Evolutionary conservation across 2,888 invertebrate species (phyloP).

Genomic region (Unio delphinus): DNA sequence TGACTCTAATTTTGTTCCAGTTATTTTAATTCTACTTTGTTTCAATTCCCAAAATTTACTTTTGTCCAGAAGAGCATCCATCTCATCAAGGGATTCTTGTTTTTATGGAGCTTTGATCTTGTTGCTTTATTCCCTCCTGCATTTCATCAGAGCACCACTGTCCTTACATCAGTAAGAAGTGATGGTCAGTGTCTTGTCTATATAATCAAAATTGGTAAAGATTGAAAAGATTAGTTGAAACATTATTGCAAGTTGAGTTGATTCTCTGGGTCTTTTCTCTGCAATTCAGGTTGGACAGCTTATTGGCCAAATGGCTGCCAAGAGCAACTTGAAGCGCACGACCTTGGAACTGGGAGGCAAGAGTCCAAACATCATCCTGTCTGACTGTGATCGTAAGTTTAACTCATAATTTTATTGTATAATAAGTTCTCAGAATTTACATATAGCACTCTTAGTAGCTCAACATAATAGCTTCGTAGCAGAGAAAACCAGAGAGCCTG

Average conservation of each 20-base stretch:
- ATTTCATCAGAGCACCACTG: too few relatives aligned
- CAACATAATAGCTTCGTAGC: too few relatives aligned
- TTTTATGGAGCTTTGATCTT: too few relatives aligned
- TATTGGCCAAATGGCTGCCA: constrained; percentile 84
- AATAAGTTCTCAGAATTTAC: neutral
- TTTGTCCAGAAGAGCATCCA: too few relatives aligned
- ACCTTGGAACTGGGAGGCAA: constrained; percentile 95
- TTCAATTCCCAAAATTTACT: too few relatives aligned
- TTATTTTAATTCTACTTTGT: too few relatives aligned
- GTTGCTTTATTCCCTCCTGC: too few relatives aligned
- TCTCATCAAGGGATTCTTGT: too few relatives aligned
- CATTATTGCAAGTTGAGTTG: neutral
- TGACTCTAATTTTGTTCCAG: too few relatives aligned
- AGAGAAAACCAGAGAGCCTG: too few relatives aligned
- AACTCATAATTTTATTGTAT: neutral
- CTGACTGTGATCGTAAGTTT: constrained; percentile 81
- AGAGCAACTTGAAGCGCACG: constrained; percentile 85
- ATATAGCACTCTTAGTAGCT: neutral
- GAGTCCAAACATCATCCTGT: constrained; percentile 91
- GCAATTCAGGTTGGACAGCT: constrained; percentile 83
- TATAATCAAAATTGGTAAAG: neutral
- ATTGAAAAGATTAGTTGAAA: neutral
- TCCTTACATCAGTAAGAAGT: too few relatives aligned
- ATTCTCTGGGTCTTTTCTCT: neutral
- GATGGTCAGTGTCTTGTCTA: too few relatives aligned